Conservation (phyloP, 2,797 vertebrate species). For the Danio choprae region DNA sequence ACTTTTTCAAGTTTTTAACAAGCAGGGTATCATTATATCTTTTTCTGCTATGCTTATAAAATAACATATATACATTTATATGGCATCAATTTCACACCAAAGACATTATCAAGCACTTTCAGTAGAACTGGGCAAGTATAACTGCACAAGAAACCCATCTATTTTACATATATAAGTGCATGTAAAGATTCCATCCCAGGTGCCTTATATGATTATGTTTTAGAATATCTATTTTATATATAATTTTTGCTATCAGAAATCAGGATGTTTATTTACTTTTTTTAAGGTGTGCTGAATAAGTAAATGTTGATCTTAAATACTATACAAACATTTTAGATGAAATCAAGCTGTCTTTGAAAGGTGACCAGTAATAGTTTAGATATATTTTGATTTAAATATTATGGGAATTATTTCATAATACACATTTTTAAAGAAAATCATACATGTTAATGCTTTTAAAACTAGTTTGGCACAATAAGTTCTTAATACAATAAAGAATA, state of each 20-base stretch:
- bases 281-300: neutral
- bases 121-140: neutral
- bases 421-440: neutral
- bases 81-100: constrained; percentile 2
- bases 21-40: neutral
- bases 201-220: constrained; percentile 35
- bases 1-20: neutral
- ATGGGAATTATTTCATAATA: constrained; percentile 1
- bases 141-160: neutral
- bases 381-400: neutral
- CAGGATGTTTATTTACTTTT: constrained; percentile 6
- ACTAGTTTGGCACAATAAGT: neutral
- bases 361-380: constrained; percentile 18
- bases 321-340: neutral
- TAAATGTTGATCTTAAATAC: neutral
- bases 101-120: constrained; percentile 26
- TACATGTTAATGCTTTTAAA: constrained; percentile 5
- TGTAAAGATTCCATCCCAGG: neutral
- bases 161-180: neutral
- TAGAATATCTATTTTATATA: neutral
- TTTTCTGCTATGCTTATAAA: neutral
- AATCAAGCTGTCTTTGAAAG: neutral
- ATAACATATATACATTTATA: neutral
- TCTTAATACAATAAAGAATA: neutral
- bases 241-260: constrained; percentile 11